Base-by-base conservation (phyloP, 2,888 invertebrate species). In the Cheilosia impressa region DNA sequence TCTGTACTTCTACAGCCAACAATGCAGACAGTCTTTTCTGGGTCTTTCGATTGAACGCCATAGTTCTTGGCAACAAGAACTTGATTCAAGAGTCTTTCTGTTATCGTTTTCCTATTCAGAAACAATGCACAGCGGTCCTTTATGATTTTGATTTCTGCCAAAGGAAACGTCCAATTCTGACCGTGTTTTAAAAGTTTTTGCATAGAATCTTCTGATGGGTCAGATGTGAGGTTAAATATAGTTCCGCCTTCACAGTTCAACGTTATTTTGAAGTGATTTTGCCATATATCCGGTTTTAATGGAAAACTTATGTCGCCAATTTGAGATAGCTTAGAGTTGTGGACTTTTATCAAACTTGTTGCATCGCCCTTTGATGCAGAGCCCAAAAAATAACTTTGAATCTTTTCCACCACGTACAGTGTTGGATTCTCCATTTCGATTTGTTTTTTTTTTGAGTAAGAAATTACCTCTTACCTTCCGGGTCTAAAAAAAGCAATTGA, bases 251-350 rank as follows among this genome's bases (percentile, higher is more conserved):
- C 6, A 88, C 66, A 66, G 87, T 4, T 15, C 65, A 72, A n/a
- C 1, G 45, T 13, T 22, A 15, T 43, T 24, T 73, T 88, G 65
- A 93, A 88, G 85, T 92, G 90, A 84, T 91, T 92, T 71, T 93
- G 92, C 96, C 96, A 96, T 66, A 94, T 93, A 88, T 93, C 92
- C 24, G 93, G 88, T 60, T 92, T 93, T 75, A 93, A 91, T 10
- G 95, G 94, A 91, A 96, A 95, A 92, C 95, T 95, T 4, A 95
- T 91, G 87, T 96, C 96, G 9, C 96, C 96, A 53, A 93, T 90
- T 45, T 90, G 90, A 71, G 92, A 89, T 6, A 95, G 90, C 87
- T 94, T 93, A 87, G 94, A 94, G 1, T 91, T 93, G 89, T 95
- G 95, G 89, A 93, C 93, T 91, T 94, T 94, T 45, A 96, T 92